Evolutionary conservation across 2,888 invertebrate species (phyloP), one percentile per base, ranked within the genome.

Genomic region (Cosmopolites sordidus): DNA sequence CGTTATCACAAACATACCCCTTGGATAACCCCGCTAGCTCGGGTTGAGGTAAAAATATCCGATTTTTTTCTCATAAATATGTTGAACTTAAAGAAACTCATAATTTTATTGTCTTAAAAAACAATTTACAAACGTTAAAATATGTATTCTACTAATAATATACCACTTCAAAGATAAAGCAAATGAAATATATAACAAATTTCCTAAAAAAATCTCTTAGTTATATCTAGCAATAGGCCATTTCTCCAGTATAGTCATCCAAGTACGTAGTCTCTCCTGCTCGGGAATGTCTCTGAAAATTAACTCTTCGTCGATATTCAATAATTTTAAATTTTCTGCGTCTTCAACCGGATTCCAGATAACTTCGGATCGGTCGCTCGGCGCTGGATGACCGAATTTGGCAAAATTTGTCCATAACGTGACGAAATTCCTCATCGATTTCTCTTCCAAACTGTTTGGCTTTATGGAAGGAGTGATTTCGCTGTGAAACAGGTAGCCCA

Each of bases 381-480:
- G 66, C n/a, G 66, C 68, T 2, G 70, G 70, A 53, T 66, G 61
- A 5, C 68, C 67, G 39, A 48, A 62, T 60, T 61, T 65, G 3
- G 69, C 69, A 58, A 72, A 72, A 59, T 68, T 70, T 1, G 70
- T 63, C 71, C 71, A 72, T 38, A 70, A 39, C 55, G 64, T 67
- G 2, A 66, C 62, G 51, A 70, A 64, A 51, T 64, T 62, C 41
- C 63, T 60, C 16, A 68, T 63, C 15, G 62, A 58, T 38, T 51
- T 54, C n/a, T 69, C 69, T 51, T 70, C 69, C 5, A 57, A 48
- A 38, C 64, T 65, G 1, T 59, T 61, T 8, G 46, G 43, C 12
- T 48, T 39, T 11, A 63, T 58, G 14, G 49, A 59, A 18, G 58
- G 58, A 11, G 62, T 60, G 5, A 65, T 50, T 16, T 64, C 60